Base-by-base conservation (phyloP, 2,888 invertebrate species). In the Chymomyza procnemis region DNA sequence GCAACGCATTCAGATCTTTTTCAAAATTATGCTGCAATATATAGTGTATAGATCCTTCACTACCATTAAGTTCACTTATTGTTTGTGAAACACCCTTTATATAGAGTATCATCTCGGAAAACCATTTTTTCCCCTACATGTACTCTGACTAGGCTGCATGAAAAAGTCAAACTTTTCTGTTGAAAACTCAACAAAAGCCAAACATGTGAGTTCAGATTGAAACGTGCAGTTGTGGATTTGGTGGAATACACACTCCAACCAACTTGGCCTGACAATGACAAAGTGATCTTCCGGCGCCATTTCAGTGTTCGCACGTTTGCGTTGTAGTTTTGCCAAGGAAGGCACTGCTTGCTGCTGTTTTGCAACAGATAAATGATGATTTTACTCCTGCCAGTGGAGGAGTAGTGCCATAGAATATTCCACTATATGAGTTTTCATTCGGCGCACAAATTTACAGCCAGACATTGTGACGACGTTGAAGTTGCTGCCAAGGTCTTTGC, bases 211-310 rank as follows among this genome's bases (percentile, higher is more conserved):
- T 46, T 8, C 61, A 21, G 48, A 55, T 22, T 55, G 66, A 56
- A 41, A 41, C 9, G 66, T 57, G 55, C 69, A 65, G 54, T 22
- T 41, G 69, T 67, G 75, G 77, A 66, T 68, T 74, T 72, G 65
- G 64, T 30, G 67, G 48, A 19, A 34, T 34, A 54, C 61, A 54
- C 61, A 50, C 19, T 26, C 18, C 12, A 19, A 41, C 4, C 12
- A 12, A 41, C 34, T 41, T 70, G 71, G 74, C 74, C 73, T 80
- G 88, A 87, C 88, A 88, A 83, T 88, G 87, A 87, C 87, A 87
- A 88, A 87, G 81, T 88, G 83, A 88, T 88, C 81, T 85, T 86
- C 78, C 78, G 88, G 87, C 88, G 85, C 85, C 87, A 80, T 50
- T 62, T 66, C 59, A 48, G 57, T n/a, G 6, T 21, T 54, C 21